A percentile compares a stretch with the other conserved stretches of the same genome.
These are phyloP conservation scores for Mimachlamys varia DNA, from an alignment of 2,888 invertebrate genomes.

Conservation along the genomic window DNA sequence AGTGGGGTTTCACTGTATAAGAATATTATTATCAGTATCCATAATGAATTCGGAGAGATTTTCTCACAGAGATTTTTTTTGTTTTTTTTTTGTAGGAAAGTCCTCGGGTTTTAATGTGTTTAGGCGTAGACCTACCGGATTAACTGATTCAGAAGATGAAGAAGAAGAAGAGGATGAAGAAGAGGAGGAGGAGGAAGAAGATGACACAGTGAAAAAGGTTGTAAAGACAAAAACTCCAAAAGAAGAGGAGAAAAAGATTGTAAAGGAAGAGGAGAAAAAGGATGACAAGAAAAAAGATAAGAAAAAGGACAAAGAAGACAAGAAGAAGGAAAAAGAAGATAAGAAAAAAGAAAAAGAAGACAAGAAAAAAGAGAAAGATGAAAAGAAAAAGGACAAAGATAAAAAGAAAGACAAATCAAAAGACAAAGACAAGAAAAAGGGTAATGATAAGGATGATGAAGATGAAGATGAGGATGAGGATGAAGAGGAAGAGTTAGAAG, in stretches of 20 bases:
- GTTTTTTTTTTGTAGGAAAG: not conserved
- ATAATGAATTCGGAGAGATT: no score
- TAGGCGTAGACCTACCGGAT: conserved; percentile 19
- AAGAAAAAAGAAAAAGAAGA: conserved; percentile 51
- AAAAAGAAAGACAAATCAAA: conserved; percentile 36
- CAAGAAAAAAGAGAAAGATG: conserved; percentile 50
- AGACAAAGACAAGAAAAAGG: conserved; percentile 52
- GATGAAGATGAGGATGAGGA: conserved; percentile 7
- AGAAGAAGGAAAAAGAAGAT: conserved; percentile 35
- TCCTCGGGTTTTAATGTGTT: not conserved
- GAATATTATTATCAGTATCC: no score
- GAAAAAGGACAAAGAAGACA: conserved; percentile 46
- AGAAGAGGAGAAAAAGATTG: conserved; percentile 47
- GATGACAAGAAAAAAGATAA: conserved; percentile 50
- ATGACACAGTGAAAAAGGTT: conserved; percentile 37
- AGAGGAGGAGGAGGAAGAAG: conserved; percentile 48
- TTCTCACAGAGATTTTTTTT: not conserved
- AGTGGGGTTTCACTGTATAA: no score
- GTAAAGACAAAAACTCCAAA: conserved; percentile 24
- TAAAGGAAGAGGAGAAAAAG: conserved; percentile 45
- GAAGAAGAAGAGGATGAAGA: conserved; percentile 47
- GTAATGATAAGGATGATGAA: conserved; percentile 42
- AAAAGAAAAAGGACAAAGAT: conserved; percentile 53
- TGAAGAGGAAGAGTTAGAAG: conserved; percentile 33
- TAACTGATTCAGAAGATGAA: conserved; percentile 46